Conservation (phyloP, 2,113 vertebrate species). For the Hypomesus transpacificus region DNA sequence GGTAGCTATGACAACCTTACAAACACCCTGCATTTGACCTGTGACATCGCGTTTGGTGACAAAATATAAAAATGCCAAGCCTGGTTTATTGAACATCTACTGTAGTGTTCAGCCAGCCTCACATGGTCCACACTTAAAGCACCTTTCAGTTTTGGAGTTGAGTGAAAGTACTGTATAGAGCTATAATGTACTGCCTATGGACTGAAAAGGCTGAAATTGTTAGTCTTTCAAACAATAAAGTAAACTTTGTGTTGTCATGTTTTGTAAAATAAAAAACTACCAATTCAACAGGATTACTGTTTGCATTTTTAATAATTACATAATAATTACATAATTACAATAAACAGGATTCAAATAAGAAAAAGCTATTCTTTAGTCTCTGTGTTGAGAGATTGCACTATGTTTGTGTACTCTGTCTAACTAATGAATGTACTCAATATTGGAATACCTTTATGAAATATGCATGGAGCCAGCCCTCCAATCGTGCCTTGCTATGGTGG, state of each 20-base stretch:
- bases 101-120: conserved; percentile 17
- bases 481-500: neutral
- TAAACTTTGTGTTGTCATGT: conserved; percentile 30
- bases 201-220: neutral
- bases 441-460: conserved; percentile 44
- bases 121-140: conserved; percentile 16
- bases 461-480: conserved; percentile 26
- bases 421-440: conserved; percentile 33
- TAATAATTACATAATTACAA: no score
- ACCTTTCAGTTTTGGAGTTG: conserved; percentile 29
- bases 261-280: conserved; percentile 54
- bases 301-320: no score
- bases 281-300: conserved; percentile 7
- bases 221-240: conserved; percentile 21
- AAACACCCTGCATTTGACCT: neutral
- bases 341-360: no score
- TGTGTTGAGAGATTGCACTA: neutral
- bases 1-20: conserved; percentile 2
- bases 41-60: neutral
- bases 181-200: neutral
- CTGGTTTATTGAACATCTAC: conserved; percentile 19
- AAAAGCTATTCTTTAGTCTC: no score
- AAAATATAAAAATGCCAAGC: conserved; percentile 33
- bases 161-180: conserved; percentile 15
- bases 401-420: conserved; percentile 9